A percentile compares a stretch with the other conserved stretches of the same genome.
phyloP scores from a whole-genome alignment of 1,140 invertebrate species.

The Eupeodes corollae region DNA sequence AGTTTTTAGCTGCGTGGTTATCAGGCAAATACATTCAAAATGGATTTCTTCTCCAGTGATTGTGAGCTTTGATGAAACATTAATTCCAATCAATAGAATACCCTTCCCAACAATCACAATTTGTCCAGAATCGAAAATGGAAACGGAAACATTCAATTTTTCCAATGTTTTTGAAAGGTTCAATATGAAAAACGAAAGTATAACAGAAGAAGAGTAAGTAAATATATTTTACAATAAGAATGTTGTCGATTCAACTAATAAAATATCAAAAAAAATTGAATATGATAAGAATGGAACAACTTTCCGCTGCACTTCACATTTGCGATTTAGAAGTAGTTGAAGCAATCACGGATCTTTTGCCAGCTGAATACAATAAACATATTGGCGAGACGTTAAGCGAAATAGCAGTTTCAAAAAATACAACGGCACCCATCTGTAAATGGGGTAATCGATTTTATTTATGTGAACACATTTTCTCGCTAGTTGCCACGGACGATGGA shows the following conservation, averaged over 20 bases:
- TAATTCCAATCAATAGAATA: slow-evolving; percentile 48
- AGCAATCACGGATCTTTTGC: slow-evolving; percentile 17
- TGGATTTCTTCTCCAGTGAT: slow-evolving; percentile 54
- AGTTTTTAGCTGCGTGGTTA: too few relatives aligned
- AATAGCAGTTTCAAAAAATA: slow-evolving; percentile 24
- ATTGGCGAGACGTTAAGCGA: slow-evolving; percentile 21
- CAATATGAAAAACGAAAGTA: slow-evolving; percentile 6
- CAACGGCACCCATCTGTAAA: slow-evolving; percentile 33
- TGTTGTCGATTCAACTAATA: too few relatives aligned
- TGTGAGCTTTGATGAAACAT: slow-evolving; percentile 48
- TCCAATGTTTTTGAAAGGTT: slow-evolving; percentile 34
- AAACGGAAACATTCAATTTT: slow-evolving; percentile 43
- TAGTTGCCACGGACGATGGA: slow-evolving; percentile 54
- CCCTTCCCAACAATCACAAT: slow-evolving; percentile 51
- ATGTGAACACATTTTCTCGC: slow-evolving; percentile 25
- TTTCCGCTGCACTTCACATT: slow-evolving; percentile 28
- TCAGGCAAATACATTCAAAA: slow-evolving; percentile 37
- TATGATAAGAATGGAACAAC: slow-evolving; percentile 12
- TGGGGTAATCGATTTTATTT: slow-evolving; percentile 43
- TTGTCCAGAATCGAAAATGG: slow-evolving; percentile 50
- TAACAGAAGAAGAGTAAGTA: slow-evolving; percentile 23
- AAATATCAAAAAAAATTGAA: too few relatives aligned
- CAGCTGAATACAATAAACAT: slow-evolving; percentile 3
- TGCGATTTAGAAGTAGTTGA: slow-evolving; percentile 24
- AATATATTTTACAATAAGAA: too few relatives aligned